phyloP scores from a whole-genome alignment of 2,888 invertebrate genomes.

The Melikaiella ostensackeni region DNA sequence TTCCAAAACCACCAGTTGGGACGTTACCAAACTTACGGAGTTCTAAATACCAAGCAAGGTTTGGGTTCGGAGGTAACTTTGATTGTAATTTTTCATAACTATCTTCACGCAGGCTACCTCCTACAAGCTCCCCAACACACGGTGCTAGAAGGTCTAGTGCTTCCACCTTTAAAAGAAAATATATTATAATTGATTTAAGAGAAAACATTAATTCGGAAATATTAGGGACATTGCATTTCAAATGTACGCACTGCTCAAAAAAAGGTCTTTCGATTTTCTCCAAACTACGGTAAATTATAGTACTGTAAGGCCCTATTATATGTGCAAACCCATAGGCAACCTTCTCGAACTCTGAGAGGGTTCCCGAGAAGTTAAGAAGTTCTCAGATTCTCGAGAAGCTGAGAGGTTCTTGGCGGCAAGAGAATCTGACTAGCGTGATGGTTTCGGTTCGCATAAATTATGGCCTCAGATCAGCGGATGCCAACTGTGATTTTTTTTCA shows the following conservation, averaged over 20 bases:
- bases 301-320: too few relatives aligned
- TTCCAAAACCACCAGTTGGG: constrained; percentile 96
- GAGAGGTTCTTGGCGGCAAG: too few relatives aligned
- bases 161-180: constrained; percentile 80
- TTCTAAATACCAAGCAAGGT: constrained; percentile 92
- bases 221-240: too few relatives aligned
- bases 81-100: constrained; percentile 82
- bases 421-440: too few relatives aligned
- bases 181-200: constrained; percentile 26
- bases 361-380: too few relatives aligned
- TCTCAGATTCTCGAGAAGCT: too few relatives aligned
- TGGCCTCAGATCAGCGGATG: too few relatives aligned
- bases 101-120: constrained; percentile 96
- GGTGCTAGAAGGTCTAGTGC: constrained; percentile 94
- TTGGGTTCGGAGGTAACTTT: constrained; percentile 81
- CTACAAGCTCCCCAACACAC: constrained; percentile 94
- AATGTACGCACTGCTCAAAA: neutral
- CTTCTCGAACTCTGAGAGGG: too few relatives aligned
- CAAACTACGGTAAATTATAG: too few relatives aligned
- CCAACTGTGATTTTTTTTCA: too few relatives aligned
- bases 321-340: too few relatives aligned
- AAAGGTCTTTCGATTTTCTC: neutral
- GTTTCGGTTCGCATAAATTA: too few relatives aligned
- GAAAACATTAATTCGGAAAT: neutral
- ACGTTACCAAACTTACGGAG: constrained; percentile 92